Base-by-base conservation (phyloP, 2,888 invertebrate genomes). In the Eupithecia exiguata region DNA sequence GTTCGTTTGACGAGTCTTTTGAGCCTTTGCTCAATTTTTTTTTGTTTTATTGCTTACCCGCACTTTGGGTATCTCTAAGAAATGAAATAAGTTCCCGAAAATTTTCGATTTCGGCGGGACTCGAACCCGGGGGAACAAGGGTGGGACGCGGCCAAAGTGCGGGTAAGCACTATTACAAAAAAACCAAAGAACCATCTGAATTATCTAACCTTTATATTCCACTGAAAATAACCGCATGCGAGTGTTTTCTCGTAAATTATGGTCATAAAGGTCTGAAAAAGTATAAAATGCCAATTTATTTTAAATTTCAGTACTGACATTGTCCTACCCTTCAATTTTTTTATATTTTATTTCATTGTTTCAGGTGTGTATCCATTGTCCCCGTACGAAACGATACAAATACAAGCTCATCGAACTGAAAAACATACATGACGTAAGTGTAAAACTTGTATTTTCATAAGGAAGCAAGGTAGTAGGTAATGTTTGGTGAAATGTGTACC, bases 291-390 rank as follows among this genome's bases (percentile, higher is more conserved):
- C 21, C 49, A 53, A 53, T 53, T 53, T 10, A n/a, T 46, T 46
- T n/a, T 7, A 43, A 46, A 46, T 46, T 9, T 6, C 18, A 7
- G 18, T n/a, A 2, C 1, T 12, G 1, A 53, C 21, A 21, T 21
- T 2, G 9, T 5, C 9, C 49, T 1, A 21, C 49, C 10, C 5
- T 49, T 49, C 30, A 30, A 35, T 18, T 18, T 35, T 58, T 72
- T 71, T 68, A 75, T 74, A 73, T 62, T 58, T 43, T 67, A 36
- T 69, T 58, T 77, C 25, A 30, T 84, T 84, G 83, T 84, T 84
- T 18, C 84, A 84, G 84, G 84, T 84, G 78, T 78, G 82, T 38
- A 36, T n/a, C 16, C 10, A 35, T 14, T 63, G 2, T 35, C 36
- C 18, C 12, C 21, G 25, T 62, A 62, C 18, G 62, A 62, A 35